phyloP scores from a whole-genome alignment of 2,797 vertebrate genomes.

The Scomberomorus guttatus region DNA sequence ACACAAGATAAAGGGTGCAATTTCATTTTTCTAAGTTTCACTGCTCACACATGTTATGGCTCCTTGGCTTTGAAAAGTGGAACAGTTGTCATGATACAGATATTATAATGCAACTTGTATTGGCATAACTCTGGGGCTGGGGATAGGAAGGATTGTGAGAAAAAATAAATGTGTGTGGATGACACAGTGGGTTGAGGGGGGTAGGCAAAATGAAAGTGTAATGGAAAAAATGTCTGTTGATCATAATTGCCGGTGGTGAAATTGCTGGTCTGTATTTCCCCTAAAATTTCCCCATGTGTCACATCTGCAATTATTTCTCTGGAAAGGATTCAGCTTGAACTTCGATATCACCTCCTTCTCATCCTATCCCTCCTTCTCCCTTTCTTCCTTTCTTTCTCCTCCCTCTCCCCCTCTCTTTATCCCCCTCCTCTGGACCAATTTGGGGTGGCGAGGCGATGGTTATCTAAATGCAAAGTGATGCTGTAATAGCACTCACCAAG shows the following conservation, averaged over 20 bases:
- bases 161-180: constrained; percentile 42
- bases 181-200: constrained; percentile 27
- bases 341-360: constrained; percentile 57
- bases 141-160: constrained; percentile 17
- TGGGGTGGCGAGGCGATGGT: constrained; percentile 79
- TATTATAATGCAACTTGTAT: constrained; percentile 29
- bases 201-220: constrained; percentile 44
- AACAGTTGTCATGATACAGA: constrained; percentile 31
- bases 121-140: neutral
- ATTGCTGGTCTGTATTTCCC: constrained; percentile 66
- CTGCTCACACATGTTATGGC: neutral
- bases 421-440: constrained; percentile 73
- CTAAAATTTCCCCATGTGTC: constrained; percentile 51
- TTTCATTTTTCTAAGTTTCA: constrained; percentile 1
- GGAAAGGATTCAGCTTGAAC: constrained; percentile 66
- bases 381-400: neutral
- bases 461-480: constrained; percentile 90
- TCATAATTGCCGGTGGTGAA: constrained; percentile 65
- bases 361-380: constrained; percentile 32
- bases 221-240: constrained; percentile 56
- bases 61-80: constrained; percentile 31
- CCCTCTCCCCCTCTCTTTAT: constrained; percentile 23
- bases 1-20: neutral
- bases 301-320: constrained; percentile 76
- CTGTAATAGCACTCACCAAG: constrained; percentile 81